These are phyloP conservation scores for Trichogramma pretiosum DNA, from an alignment of 1,140 invertebrate species.

Conservation along the genomic window DNA sequence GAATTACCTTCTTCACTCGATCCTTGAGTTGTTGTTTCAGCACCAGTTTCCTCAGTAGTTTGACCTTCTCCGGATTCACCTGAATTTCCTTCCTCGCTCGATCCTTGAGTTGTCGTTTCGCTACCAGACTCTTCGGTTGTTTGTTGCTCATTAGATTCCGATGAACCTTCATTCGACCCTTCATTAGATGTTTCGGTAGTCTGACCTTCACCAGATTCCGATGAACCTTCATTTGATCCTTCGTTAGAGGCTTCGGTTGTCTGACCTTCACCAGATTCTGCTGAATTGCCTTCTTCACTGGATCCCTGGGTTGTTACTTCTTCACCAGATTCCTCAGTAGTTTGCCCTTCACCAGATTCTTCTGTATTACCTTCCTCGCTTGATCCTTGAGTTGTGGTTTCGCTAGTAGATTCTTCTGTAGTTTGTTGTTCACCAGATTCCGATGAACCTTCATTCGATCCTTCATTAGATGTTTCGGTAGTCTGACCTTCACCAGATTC, in stretches of 20 bases:
- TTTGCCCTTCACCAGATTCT: background rate
- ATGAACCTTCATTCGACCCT: too few species aligned
- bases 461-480: background rate
- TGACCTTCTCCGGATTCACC: background rate
- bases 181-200: background rate
- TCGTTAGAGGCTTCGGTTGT: background rate
- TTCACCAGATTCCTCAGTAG: background rate
- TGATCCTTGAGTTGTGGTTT: background rate
- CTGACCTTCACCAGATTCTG: background rate
- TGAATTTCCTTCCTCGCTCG: background rate
- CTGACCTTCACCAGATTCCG: background rate
- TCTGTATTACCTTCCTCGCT: background rate
- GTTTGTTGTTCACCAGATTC: background rate
- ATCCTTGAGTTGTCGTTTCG: background rate
- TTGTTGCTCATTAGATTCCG: too few species aligned
- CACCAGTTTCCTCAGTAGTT: background rate
- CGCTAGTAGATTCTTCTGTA: background rate
- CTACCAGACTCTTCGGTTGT: background rate
- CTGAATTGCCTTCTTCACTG: background rate
- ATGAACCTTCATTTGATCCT: background rate
- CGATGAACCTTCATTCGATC: background rate
- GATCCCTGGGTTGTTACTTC: background rate
- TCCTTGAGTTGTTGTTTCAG: background rate
- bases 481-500: too few species aligned
- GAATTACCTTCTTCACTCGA: background rate